phyloP scores from a whole-genome alignment of 2,888 invertebrate species.

The Prosopocoilus inquinatus region DNA sequence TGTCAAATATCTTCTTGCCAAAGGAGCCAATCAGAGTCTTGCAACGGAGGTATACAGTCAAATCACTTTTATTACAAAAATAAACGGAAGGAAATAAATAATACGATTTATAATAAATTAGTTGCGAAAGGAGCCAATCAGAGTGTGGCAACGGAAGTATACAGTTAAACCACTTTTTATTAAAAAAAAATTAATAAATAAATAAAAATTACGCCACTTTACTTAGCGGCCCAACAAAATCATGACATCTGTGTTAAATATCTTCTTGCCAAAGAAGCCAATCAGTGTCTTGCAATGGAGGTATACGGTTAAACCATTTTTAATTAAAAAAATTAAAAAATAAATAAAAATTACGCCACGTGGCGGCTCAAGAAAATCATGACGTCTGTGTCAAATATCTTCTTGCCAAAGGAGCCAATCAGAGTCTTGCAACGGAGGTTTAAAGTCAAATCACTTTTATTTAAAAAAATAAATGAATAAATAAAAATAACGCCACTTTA shows the following conservation, averaged over 20 bases:
- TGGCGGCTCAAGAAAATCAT: slow-evolving; percentile 98
- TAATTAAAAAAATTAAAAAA: slow-evolving; percentile 7
- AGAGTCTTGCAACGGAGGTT: slow-evolving; percentile 90
- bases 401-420: slow-evolving; percentile 90
- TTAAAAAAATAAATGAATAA: slow-evolving; percentile 1
- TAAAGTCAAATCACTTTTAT: too few species aligned
- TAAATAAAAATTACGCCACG: slow-evolving; percentile 74
- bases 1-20: slow-evolving; percentile 85
- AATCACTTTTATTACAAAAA: slow-evolving; percentile 2
- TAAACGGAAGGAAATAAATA: background rate
- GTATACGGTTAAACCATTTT: too few species aligned
- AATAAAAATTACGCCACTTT: slow-evolving; percentile 83
- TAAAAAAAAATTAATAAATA: too few species aligned
- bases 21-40: slow-evolving; percentile 93
- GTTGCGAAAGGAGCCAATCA: slow-evolving; percentile 93
- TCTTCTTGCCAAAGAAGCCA: background rate
- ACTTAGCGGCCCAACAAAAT: slow-evolving; percentile 88
- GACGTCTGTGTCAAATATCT: slow-evolving; percentile 90
- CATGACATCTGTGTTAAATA: too few species aligned
- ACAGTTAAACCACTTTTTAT: too few species aligned
- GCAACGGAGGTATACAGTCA: slow-evolving; percentile 97
- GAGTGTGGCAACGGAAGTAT: slow-evolving; percentile 92
- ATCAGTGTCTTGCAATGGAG: background rate
- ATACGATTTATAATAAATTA: slow-evolving; percentile 90
- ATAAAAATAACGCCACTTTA: too few species aligned